Base-by-base conservation (phyloP, 2,113 vertebrate genomes). In the Ophthalmolycus amberensis region DNA sequence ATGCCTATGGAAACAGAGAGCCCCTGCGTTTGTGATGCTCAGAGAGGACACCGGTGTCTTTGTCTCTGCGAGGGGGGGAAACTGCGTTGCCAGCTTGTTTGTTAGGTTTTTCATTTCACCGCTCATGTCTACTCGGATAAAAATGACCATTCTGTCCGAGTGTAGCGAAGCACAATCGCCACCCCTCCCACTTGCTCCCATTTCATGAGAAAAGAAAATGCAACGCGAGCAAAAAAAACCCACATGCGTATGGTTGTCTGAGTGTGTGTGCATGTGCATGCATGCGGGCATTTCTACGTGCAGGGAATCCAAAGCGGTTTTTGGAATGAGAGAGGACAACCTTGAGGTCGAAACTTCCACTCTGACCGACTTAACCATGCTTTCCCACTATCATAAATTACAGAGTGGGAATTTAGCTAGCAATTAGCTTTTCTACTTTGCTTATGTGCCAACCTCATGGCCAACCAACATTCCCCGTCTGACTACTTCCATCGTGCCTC, bases 121-220 rank as follows among this genome's bases (percentile, higher is more conserved):
- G 90, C 88, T 91, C 92, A 73, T 87, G 89, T 94, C 88, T 63
- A 68, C 83, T 91, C 83, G 65, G 74, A 94, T 94, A 79, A 93
- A 89, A 92, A 93, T 89, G 46, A 87, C 80, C 79, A 80, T 83
- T 88, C 85, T 86, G 87, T 76, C 76, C 27, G 54, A 67, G 85
- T 70, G 56, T 64, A 75, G 65, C 2, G 68, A 80, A 73, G 81
- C 84, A 75, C 65, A 74, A 88, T 72, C 44, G 5, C 14, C n/a
- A 50, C 25, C 40, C 37, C 42, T 1, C 59, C 25, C 63, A 75
- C 63, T 84, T 86, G 79, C 86, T 89, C 59, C 73, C 46, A 34
- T 73, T 83, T 76, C 77, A 79, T 44, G 42, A 85, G 81, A 76
- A 80, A 83, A 65, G 29, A 87, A 88, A 90, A 79, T 40, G 78